Conservation (phyloP, 2,797 vertebrate species). For the Tauraco hartlaubi region DNA sequence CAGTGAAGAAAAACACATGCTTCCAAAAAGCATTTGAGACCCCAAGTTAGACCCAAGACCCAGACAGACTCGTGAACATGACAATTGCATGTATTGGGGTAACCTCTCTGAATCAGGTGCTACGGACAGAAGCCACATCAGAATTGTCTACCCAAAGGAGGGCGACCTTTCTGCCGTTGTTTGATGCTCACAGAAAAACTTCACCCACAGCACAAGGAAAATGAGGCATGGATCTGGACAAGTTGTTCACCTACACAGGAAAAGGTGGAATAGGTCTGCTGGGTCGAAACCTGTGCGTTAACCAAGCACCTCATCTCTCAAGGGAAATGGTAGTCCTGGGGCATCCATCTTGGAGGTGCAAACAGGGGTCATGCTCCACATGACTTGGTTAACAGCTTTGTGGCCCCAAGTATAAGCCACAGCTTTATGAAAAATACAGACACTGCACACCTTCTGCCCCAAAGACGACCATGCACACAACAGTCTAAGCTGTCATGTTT, state of each 20-base stretch:
- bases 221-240: background rate
- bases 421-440: background rate
- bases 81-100: accelerated
- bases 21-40: background rate
- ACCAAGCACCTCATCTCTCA: background rate
- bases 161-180: background rate
- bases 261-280: background rate
- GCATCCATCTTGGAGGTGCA: background rate
- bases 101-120: background rate
- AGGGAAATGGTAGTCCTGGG: background rate
- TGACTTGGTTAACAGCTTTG: background rate
- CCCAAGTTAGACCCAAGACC: background rate
- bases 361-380: background rate
- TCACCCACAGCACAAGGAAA: background rate
- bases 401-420: background rate
- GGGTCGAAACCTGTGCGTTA: background rate
- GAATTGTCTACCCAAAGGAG: background rate
- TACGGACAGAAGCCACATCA: background rate
- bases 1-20: background rate
- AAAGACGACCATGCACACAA: background rate
- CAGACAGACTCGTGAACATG: background rate
- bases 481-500: background rate
- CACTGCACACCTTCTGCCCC: background rate
- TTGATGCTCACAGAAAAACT: background rate
- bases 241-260: background rate